A percentile compares a stretch with the other conserved stretches of the same genome.
Conservation (phyloP, 2,888 invertebrate species). For the Plagodis pulveraria region DNA sequence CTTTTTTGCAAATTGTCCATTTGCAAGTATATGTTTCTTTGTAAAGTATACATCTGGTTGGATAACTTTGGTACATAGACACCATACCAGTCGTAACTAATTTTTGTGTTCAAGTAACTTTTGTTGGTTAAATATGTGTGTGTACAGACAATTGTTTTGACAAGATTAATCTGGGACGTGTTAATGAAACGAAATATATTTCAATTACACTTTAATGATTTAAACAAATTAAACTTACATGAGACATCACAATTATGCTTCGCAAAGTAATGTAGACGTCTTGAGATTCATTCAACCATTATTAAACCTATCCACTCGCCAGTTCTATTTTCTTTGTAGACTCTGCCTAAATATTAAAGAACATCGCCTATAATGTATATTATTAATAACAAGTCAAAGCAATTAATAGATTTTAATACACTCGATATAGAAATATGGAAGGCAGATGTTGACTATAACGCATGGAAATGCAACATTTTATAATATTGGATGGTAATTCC, state of each 20-base stretch:
- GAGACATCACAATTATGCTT: slow-evolving; percentile 86
- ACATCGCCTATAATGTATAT: slow-evolving; percentile 44
- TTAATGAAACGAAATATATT: slow-evolving; percentile 47
- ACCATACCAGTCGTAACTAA: no score
- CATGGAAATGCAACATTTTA: neutral
- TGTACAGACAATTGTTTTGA: no score
- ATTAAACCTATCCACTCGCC: slow-evolving; percentile 33
- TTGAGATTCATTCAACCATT: slow-evolving; percentile 61
- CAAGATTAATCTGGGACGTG: no score
- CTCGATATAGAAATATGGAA: slow-evolving; percentile 5
- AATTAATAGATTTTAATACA: slow-evolving; percentile 33
- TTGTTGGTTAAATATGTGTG: no score
- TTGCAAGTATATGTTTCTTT: no score
- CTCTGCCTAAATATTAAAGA: slow-evolving; percentile 57
- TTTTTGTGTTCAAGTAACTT: no score
- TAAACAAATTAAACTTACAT: slow-evolving; percentile 81
- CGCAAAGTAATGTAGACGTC: slow-evolving; percentile 78
- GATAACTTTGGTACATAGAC: no score
- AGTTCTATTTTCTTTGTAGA: slow-evolving; percentile 46
- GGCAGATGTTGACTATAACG: neutral
- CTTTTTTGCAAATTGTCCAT: no score
- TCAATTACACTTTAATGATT: slow-evolving; percentile 80
- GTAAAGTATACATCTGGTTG: no score
- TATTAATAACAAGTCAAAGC: slow-evolving; percentile 56
- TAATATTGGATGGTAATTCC: neutral